Conservation (phyloP, 2,113 vertebrate species). For the Pelodiscus sinensis region DNA sequence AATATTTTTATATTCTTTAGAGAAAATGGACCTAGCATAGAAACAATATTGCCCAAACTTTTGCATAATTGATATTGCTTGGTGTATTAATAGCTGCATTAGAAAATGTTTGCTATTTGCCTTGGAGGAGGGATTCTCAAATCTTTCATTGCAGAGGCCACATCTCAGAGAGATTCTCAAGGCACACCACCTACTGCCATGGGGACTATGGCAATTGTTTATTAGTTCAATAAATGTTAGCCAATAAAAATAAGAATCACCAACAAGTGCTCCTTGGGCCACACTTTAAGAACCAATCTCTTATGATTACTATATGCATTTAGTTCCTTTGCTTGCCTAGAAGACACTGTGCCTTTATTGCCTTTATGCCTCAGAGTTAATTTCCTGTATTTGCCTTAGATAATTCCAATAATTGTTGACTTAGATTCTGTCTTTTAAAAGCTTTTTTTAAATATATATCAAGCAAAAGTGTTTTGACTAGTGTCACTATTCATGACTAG, state of each 20-base stretch:
- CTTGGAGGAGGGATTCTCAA: neutral
- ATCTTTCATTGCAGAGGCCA: neutral
- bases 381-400: neutral
- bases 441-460: neutral
- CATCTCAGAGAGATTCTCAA: neutral
- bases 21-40: neutral
- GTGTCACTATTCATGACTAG: neutral
- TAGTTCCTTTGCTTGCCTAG: neutral
- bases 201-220: neutral
- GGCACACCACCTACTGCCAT: neutral
- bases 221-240: neutral
- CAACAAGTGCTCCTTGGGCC: neutral
- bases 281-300: neutral
- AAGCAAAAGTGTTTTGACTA: neutral
- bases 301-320: neutral
- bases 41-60: neutral
- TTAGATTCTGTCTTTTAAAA: neutral
- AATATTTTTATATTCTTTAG: neutral
- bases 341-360: neutral
- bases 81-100: neutral
- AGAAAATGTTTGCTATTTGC: neutral
- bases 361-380: neutral
- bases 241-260: no score
- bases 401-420: neutral
- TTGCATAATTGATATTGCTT: neutral